These are phyloP conservation scores for Petroica traversi DNA, from an alignment of 2,113 vertebrate genomes.

Conservation along the genomic window DNA sequence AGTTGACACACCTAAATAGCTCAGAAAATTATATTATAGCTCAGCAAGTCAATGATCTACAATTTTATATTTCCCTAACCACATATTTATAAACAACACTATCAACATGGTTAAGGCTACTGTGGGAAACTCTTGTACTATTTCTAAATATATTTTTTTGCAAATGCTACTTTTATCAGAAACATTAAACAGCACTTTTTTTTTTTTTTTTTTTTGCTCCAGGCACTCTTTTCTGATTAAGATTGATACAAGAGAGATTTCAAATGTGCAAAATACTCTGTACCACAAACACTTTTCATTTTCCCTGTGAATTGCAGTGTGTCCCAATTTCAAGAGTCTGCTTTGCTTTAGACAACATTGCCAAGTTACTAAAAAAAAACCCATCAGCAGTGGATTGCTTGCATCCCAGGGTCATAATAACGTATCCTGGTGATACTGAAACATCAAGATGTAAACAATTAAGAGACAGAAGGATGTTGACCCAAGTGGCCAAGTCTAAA, in stretches of 20 bases:
- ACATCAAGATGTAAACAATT: conserved; percentile 21
- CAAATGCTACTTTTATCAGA: neutral
- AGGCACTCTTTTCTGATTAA: neutral
- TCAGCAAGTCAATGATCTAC: conserved; percentile 37
- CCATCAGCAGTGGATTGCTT: neutral
- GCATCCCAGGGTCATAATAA: conserved; percentile 32
- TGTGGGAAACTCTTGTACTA: neutral
- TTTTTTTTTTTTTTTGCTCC: neutral
- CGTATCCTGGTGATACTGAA: conserved; percentile 35
- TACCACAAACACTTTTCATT: neutral
- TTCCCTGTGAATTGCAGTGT: neutral
- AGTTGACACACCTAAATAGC: neutral
- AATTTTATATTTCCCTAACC: conserved; percentile 29
- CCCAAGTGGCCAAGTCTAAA: neutral
- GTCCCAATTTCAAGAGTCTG: conserved; percentile 39
- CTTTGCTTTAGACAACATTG: conserved; percentile 40
- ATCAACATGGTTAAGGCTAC: neutral
- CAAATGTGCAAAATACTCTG: conserved; percentile 7
- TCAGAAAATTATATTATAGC: neutral
- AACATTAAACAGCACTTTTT: neutral
- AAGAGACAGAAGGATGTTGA: neutral
- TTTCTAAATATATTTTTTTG: neutral
- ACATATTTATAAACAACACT: conserved; percentile 24
- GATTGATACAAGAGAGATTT: neutral
- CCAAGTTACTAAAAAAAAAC: conserved; percentile 39